Percentiles rank a stretch among this genome's conserved stretches.
Evolutionary conservation across 2,888 invertebrate genomes (phyloP).

Genomic region (Agrochola macilenta): DNA sequence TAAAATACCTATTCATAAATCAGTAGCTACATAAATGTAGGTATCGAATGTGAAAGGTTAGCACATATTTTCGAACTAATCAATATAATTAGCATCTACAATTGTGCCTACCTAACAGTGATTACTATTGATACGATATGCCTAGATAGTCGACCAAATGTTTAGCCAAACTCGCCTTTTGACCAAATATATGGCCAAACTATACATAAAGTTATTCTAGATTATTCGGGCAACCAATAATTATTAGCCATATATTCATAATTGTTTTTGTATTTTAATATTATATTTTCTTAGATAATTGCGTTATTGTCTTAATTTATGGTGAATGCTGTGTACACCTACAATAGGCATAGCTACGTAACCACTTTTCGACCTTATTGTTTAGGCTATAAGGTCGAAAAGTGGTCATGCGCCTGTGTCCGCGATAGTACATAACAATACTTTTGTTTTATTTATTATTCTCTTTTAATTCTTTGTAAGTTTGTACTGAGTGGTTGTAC

Average conservation of each 20-base stretch:
- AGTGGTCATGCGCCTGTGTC: no score
- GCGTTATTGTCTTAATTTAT: no score
- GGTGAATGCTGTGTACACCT: no score
- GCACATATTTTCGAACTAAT: background rate
- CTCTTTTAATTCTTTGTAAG: background rate
- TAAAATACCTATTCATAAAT: conserved; percentile 22
- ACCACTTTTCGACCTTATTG: no score
- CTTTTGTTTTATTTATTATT: no score
- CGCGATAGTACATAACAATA: no score
- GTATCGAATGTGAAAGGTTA: background rate
- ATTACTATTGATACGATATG: background rate
- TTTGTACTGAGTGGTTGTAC: background rate
- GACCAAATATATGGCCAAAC: background rate
- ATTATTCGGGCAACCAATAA: background rate
- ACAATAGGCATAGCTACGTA: no score
- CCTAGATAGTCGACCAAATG: background rate
- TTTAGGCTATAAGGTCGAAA: no score
- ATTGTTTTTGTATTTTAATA: background rate
- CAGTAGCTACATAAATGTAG: background rate
- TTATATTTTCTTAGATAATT: background rate
- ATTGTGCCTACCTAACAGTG: background rate
- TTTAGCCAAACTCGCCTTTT: background rate
- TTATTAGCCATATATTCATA: background rate
- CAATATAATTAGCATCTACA: background rate
- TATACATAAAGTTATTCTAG: background rate